Percentiles rank a stretch among this genome's conserved stretches.
These are phyloP conservation scores for Triops longicaudatus DNA, from an alignment of 1,140 invertebrate genomes.

Conservation along the genomic window DNA sequence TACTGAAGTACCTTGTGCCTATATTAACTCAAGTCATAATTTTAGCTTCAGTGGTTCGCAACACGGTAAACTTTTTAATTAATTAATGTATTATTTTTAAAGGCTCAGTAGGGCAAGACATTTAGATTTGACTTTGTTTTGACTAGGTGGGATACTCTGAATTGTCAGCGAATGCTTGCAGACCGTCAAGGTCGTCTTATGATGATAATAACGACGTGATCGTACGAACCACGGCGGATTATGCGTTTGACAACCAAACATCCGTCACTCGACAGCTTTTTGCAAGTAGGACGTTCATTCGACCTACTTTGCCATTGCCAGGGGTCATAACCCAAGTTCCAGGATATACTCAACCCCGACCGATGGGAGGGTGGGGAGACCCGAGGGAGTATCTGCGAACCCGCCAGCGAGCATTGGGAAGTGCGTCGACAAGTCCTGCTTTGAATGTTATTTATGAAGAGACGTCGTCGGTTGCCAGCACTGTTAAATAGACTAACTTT, in stretches of 20 bases:
- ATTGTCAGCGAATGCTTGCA: not conserved
- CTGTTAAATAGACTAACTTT: not conserved
- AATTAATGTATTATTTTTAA: no score
- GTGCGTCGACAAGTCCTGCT: not conserved
- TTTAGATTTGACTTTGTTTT: not conserved
- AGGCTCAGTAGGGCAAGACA: not conserved
- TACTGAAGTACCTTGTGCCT: constrained; percentile 45
- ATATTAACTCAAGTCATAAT: constrained; percentile 47
- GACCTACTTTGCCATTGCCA: not conserved
- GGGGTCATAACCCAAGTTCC: constrained; percentile 10
- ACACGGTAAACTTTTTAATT: no score
- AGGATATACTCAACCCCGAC: not conserved
- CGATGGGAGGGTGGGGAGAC: not conserved
- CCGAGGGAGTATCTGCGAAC: not conserved
- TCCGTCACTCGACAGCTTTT: not conserved
- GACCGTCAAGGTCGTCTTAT: not conserved
- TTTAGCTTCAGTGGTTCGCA: constrained; percentile 40
- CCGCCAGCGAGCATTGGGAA: not conserved
- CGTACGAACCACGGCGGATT: not conserved
- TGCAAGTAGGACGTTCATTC: not conserved
- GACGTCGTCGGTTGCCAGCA: not conserved
- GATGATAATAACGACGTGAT: not conserved
- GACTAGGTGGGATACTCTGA: not conserved
- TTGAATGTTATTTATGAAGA: constrained; percentile 8
- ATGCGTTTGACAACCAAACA: not conserved